A percentile compares a stretch with the other conserved stretches of the same genome.
Conservation (phyloP, 2,113 vertebrate genomes). For the Cavia porcellus region DNA sequence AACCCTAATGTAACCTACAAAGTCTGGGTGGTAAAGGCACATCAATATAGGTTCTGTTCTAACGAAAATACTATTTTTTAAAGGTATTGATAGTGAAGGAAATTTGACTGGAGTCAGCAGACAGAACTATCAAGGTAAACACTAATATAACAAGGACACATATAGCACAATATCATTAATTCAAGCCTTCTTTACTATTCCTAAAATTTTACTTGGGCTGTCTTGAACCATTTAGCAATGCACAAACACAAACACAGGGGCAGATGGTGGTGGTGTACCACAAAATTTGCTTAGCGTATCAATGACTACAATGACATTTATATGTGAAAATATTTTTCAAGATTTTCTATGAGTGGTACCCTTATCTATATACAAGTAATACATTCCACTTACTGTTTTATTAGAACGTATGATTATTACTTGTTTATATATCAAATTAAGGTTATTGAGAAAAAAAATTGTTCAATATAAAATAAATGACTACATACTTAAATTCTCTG, state of each 20-base stretch:
- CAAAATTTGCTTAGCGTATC: slow-evolving; percentile 40
- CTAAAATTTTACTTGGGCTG: slow-evolving; percentile 9
- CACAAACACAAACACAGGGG: not conserved
- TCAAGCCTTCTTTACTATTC: slow-evolving; percentile 12
- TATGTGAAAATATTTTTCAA: slow-evolving; percentile 25
- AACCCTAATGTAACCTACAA: not conserved
- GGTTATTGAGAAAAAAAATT: not conserved
- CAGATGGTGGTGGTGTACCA: not conserved
- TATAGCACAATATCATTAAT: slow-evolving; percentile 18
- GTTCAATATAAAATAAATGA: not conserved
- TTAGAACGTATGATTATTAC: not conserved
- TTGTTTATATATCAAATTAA: slow-evolving; percentile 1
- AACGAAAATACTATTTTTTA: not conserved
- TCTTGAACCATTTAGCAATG: not conserved
- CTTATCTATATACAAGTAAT: not conserved
- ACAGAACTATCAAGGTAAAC: not conserved
- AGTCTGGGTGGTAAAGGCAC: not conserved
- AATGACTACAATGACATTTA: slow-evolving; percentile 22
- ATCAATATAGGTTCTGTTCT: not conserved
- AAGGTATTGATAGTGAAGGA: not conserved
- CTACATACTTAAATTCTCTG: not conserved
- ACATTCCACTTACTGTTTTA: slow-evolving; percentile 32
- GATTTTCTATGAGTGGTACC: not conserved
- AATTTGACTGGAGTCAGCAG: too few relatives aligned
- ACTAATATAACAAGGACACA: not conserved